Base-by-base conservation (phyloP, 1,140 invertebrate genomes). In the Nylanderia fulva region DNA sequence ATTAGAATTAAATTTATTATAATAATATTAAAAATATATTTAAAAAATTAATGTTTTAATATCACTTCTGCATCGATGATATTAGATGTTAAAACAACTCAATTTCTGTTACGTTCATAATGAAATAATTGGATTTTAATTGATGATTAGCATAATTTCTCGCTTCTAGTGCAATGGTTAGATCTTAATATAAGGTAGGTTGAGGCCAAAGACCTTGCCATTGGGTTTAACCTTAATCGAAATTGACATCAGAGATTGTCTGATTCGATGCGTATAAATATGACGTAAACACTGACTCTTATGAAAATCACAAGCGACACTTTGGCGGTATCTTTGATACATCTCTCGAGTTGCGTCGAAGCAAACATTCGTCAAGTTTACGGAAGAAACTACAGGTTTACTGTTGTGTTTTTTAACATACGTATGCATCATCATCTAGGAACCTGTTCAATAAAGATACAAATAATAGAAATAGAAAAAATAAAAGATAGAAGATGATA, bases 131-230 rank as follows among this genome's bases (percentile, higher is more conserved):
- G 6, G 8, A 48, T 15, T 21, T 61, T 9, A 18, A 77, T 64
- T 21, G 24, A 0, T 71, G 18, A 82, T 82, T 56, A 79, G 58
- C 45, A 69, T 69, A 71, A 71, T 52, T 71, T 71, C 45, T 52
- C 63, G 63, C 2, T 64, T 39, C 21, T 68, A 68, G 33, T 68
- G 15, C 15, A 11, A 33, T 6, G 68, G 76, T 90, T 90, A 88
- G 76, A 85, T 80, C 85, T 90, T 88, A 88, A 90, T 88, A 86
- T 63, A 24, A 85, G 66, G 21, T 48, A 45, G n/a, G n/a, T 71
- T 36, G 86, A 66, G 76, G 89, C 72, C 89, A 90, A 90, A 86
- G 89, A 90, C 89, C 89, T 90, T 83, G 80, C 89, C 86, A 85
- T 83, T 86, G 71, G 86, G 84, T 90, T 90, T 18, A 85, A 64